Base-by-base conservation (phyloP, 2,888 invertebrate species). In the Carpatolechia fugitivella region DNA sequence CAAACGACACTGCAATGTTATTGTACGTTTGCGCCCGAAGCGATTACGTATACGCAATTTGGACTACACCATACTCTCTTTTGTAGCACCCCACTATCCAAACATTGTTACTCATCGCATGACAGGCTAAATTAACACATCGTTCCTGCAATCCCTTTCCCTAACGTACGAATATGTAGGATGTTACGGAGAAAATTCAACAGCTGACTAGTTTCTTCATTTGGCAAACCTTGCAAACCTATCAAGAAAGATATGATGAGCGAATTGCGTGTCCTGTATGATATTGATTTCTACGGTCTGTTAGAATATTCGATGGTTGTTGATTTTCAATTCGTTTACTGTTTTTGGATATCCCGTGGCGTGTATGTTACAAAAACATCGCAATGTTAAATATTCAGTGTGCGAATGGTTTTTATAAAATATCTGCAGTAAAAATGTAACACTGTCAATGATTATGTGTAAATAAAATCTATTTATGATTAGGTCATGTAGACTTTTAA, bases 51-150 rank as follows among this genome's bases (percentile, higher is more conserved):
- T 52, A 62, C 61, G 63, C 61, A 69, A 68, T 69, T 69, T 68
- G 66, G 65, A 69, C 69, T 60, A 57, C 49, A 57, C 63, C 61
- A 65, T 61, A 60, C 64, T 70, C 18, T 73, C 67, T 69, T 69
- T 69, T 67, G 64, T 69, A 60, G 60, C 58, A 66, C 74, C 73
- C 59, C 64, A 64, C 71, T 69, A 70, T 65, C 58, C 63, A 61
- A 66, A 70, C 68, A 73, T 68, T 72, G 70, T 78, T 71, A 74
- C 77, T 82, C 84, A 84, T 89, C 78, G 87, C 88, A 89, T 89
- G 87, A 86, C 88, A 80, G 77, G 66, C 62, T 68, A 80, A 87
- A 89, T 89, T 88, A 88, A 86, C 86, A 87, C 87, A 76, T 86
- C 80, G 74, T 70, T 66, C 70, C 69, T 70, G 67, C 71, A 70